phyloP scores from a whole-genome alignment of 2,888 invertebrate species.

The Amiota communis region DNA sequence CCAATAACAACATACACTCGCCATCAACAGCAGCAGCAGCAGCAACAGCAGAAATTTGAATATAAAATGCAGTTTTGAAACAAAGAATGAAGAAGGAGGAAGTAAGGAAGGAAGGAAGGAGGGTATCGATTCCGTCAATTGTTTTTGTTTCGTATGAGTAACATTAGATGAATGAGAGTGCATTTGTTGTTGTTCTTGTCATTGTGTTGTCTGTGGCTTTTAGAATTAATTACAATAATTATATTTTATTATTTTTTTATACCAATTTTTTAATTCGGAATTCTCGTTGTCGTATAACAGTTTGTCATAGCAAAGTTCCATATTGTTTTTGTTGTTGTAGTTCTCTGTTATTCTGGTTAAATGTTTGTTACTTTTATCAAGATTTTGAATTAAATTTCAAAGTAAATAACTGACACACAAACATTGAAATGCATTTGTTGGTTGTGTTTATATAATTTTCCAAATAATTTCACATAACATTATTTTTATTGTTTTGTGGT shows the following conservation, averaged over 20 bases:
- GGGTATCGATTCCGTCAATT: too few relatives aligned
- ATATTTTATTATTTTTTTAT: background rate
- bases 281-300: background rate
- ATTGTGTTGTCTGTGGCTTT: background rate
- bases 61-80: too few relatives aligned
- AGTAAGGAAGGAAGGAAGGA: too few relatives aligned
- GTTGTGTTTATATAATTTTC: conserved; percentile 15
- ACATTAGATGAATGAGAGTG: background rate
- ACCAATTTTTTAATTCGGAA: too few relatives aligned
- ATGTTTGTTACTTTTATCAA: conserved; percentile 30
- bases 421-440: background rate
- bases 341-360: conserved; percentile 48
- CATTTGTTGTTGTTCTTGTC: background rate
- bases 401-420: too few relatives aligned
- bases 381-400: too few relatives aligned
- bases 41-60: too few relatives aligned
- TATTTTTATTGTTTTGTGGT: background rate
- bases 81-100: too few relatives aligned
- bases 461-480: background rate
- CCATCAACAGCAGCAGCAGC: too few relatives aligned
- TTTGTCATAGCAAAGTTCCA: background rate
- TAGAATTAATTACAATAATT: conserved; percentile 16
- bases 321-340: conserved; percentile 30
- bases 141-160: too few relatives aligned
- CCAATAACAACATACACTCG: background rate